A percentile compares a stretch with the other conserved stretches of the same genome.
Evolutionary conservation across 2,113 vertebrate genomes (phyloP).

Genomic region (Cinclus cinclus): DNA sequence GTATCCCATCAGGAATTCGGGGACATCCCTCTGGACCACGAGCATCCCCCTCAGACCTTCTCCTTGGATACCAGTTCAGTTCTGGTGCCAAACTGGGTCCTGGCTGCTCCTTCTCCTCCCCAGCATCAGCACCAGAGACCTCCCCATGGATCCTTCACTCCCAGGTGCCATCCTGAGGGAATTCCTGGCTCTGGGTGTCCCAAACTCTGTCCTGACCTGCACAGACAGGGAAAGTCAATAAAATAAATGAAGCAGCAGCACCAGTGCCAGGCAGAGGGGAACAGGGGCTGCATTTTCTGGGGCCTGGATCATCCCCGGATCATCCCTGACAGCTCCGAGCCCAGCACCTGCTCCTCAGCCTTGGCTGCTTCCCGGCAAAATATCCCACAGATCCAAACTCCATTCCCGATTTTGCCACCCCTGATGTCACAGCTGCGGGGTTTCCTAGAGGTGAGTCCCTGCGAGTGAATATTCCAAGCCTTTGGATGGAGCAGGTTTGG

Average conservation of each 20-base stretch:
- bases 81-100: background rate
- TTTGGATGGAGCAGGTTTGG: background rate
- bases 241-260: background rate
- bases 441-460: background rate
- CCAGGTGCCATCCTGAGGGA: accelerated
- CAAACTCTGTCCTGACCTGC: background rate
- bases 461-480: background rate
- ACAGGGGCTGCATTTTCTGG: background rate
- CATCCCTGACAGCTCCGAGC: background rate
- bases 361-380: background rate
- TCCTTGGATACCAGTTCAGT: accelerated
- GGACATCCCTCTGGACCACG: background rate
- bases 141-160: accelerated
- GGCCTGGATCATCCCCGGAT: background rate
- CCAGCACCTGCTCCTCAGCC: background rate
- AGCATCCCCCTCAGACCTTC: accelerated
- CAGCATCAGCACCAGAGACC: background rate
- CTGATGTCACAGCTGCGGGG: background rate
- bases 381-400: background rate
- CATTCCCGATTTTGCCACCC: background rate
- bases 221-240: too few species aligned
- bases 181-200: background rate
- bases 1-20: accelerated
- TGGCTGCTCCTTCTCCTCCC: background rate
- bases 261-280: background rate